Conservation (phyloP, 2,113 vertebrate species). For the Varanus salvator region DNA sequence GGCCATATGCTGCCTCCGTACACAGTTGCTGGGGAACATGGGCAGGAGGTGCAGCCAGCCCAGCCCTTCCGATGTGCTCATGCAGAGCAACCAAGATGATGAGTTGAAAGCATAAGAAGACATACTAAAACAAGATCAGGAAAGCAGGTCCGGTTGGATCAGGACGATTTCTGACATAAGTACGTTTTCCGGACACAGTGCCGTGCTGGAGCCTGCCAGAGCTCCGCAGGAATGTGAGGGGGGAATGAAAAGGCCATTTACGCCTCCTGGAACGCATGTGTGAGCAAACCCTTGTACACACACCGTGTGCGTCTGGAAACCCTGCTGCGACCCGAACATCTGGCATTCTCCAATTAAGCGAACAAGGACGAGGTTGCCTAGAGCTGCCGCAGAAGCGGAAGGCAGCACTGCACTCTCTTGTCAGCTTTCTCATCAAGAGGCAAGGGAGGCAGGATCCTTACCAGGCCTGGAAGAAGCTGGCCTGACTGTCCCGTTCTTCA, state of each 20-base stretch:
- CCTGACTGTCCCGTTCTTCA: neutral
- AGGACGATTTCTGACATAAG: too few species aligned
- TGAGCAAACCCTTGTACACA: neutral
- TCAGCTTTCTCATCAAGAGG: slow-evolving; percentile 29
- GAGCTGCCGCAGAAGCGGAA: neutral
- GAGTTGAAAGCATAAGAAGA: too few species aligned
- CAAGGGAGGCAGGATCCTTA: neutral
- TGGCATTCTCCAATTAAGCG: neutral
- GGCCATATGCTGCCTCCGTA: too few species aligned
- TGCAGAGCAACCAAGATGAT: too few species aligned
- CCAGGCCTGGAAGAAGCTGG: neutral
- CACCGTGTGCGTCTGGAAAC: neutral
- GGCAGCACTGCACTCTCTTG: neutral
- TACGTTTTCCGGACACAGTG: too few species aligned
- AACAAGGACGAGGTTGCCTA: neutral
- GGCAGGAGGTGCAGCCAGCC: too few species aligned
- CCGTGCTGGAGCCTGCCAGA: too few species aligned
- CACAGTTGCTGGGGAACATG: too few species aligned
- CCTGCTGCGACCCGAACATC: neutral
- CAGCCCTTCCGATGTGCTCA: too few species aligned
- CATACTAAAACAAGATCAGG: too few species aligned
- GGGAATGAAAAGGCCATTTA: neutral
- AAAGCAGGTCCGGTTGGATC: too few species aligned
- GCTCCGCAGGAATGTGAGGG: neutral
- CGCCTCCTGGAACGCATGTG: neutral